Base-by-base conservation (phyloP, 2,113 vertebrate species). In the Chaetorhynchus papuensis region DNA sequence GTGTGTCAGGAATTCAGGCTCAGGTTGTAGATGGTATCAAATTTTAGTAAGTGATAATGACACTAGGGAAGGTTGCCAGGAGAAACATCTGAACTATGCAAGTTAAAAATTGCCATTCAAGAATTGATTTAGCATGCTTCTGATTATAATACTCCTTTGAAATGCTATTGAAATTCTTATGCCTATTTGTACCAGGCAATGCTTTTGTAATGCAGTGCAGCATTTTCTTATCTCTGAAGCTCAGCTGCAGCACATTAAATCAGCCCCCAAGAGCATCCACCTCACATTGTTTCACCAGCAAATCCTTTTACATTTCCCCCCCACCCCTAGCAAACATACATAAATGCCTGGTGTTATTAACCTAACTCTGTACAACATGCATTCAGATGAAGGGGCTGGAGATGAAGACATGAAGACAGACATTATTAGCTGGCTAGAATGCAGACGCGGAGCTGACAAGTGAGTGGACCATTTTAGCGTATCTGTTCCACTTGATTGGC, bases 31-130 rank as follows among this genome's bases (percentile, higher is more conserved):
- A 95, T 88, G 52, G 85, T 96, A 96, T 97, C 76, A 14, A 77
- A 83, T 96, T 96, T 96, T 96, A 93, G 68, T 94, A 95, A 94
- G 93, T 95, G 94, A 96, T 96, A 95, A 96, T 94, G 84, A 88
- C 82, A 90, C n/a, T 59, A 53, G 47, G 59, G 75, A 78, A 77
- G 31, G 49, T n/a, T 96, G 91, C 89, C 94, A 94, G 87, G 57
- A 94, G 87, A 96, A 96, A 94, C 74, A 96, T 95, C 82, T 90
- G 45, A 96, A 80, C 81, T 95, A 94, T 96, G 93, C 76, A 90
- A 85, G 83, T 74, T 70, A 86, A 93, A 97, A 95, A 83, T 41
- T 90, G 59, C 44, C 31, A 70, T 93, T 94, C 50, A 83, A 83
- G 30, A 64, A 60, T 47, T 86, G 75, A 90, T 88, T 95, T 83